A percentile compares a stretch with the other conserved stretches of the same genome.
phyloP scores from a whole-genome alignment of 1,140 invertebrate genomes.

The Drosophila pseudoananassae region DNA sequence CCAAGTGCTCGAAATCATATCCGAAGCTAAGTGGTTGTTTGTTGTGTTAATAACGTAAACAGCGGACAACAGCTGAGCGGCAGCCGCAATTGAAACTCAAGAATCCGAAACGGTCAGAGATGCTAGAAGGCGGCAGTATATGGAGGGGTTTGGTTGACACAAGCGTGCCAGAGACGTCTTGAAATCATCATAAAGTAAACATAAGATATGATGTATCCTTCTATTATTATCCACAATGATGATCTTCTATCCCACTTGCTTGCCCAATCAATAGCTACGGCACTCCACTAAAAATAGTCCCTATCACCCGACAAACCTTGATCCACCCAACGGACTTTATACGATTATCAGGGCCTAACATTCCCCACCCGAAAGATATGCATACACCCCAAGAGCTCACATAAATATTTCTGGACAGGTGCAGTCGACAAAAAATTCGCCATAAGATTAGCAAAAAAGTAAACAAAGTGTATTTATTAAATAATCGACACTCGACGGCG shows the following conservation, averaged over 20 bases:
- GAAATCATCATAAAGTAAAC: too few relatives aligned
- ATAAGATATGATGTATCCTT: too few relatives aligned
- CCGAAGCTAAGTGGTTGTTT: conserved; percentile 68
- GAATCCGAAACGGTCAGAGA: conserved; percentile 25
- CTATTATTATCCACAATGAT: neutral
- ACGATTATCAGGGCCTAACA: conserved; percentile 7
- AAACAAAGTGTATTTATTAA: conserved; percentile 44
- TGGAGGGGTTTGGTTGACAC: neutral
- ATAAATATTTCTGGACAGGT: conserved; percentile 7
- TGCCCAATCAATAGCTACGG: neutral
- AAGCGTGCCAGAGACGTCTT: neutral
- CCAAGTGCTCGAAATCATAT: conserved; percentile 60
- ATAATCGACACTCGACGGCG: conserved; percentile 27
- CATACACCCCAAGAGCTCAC: neutral
- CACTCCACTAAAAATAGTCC: conserved; percentile 4
- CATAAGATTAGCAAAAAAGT: conserved; percentile 35
- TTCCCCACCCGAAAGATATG: neutral
- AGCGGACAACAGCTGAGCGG: conserved; percentile 18
- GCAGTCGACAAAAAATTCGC: neutral
- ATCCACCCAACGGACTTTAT: neutral
- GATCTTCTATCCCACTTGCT: neutral
- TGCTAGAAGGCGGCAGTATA: neutral
- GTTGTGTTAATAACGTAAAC: conserved; percentile 69
- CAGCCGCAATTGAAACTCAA: conserved; percentile 13
- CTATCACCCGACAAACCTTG: conserved; percentile 9